These are phyloP conservation scores for Ostrea edulis DNA, from an alignment of 1,140 invertebrate genomes.

Conservation along the genomic window DNA sequence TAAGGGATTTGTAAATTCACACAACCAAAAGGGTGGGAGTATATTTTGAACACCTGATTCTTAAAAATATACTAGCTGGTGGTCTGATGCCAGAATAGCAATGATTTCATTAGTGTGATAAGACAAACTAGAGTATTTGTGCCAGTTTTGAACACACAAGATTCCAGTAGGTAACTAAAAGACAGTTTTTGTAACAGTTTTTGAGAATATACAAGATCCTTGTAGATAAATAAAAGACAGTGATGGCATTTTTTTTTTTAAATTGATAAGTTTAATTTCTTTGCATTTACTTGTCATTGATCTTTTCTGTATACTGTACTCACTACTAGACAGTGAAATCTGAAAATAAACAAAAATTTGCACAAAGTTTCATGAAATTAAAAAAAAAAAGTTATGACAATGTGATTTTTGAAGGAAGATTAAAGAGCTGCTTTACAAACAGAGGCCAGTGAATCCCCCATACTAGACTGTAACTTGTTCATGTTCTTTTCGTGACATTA, in stretches of 20 bases:
- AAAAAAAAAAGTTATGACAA: not conserved
- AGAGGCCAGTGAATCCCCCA: not conserved
- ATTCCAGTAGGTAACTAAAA: no score
- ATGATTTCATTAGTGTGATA: not conserved
- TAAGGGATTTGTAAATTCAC: not conserved
- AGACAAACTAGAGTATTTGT: not conserved
- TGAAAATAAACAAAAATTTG: not conserved
- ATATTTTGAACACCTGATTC: not conserved
- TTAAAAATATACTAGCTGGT: not conserved
- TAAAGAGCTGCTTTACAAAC: not conserved
- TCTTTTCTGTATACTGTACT: not conserved
- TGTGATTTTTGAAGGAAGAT: not conserved
- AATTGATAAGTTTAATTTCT: not conserved
- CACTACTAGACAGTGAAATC: not conserved
- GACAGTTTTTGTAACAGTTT: not conserved
- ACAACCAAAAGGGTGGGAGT: not conserved
- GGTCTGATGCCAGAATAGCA: not conserved
- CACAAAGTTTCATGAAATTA: not conserved
- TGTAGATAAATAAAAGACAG: not conserved
- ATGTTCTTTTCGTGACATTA: not conserved
- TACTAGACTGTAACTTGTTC: not conserved
- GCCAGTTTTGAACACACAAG: not conserved
- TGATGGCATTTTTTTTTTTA: not conserved
- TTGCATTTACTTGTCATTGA: not conserved
- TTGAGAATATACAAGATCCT: not conserved